Base-by-base conservation (phyloP, 2,113 vertebrate genomes). In the Murina feae region DNA sequence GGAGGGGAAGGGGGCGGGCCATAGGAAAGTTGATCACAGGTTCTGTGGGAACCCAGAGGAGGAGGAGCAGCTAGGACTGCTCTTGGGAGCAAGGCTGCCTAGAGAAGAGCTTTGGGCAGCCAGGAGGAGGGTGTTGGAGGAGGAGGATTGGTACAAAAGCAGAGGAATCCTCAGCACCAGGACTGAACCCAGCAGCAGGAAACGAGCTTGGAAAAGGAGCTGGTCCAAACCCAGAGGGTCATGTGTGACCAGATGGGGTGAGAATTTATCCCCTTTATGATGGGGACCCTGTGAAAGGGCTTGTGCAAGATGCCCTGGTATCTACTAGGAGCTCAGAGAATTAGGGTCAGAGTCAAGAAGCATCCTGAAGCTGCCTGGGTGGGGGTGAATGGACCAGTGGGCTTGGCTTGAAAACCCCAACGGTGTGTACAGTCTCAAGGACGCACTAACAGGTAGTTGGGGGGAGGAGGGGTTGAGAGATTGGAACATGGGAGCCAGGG, bases 291-390 rank as follows among this genome's bases (percentile, higher is more conserved):
- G 58, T 42, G 4, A 39, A 80, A 78, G 35, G 60, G n/a, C 39
- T 44, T 30, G 0, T 39, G 28, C 72, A 1, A 1, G 11, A 18
- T 63, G 5, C 21, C 39, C 6, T 0, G 20, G 14, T 25, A 7
- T 37, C 42, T 90, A 2, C 51, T 37, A 13, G 18, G 53, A 28
- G 9, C 86, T 88, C 51, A 11, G 49, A 97, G 75, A 44, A 44
- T 53, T 37, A 71, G 71, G 13, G 20, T 80, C 65, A 78, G 79
- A 53, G 55, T 84, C 80, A 37, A 9, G 81, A 84, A 85, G 42
- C 75, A 39, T 17, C 25, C 0, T 32, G 65, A 65, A 58, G 37
- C 23, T 51, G 42, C 25, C 5, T 0, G 25, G 16, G 23, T 39
- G 30, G 21, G n/a, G 6, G 82, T 44, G 1, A 16, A 11, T 30